These are phyloP conservation scores for Siniperca obscura DNA, from an alignment of 2,797 vertebrate genomes.

Conservation along the genomic window DNA sequence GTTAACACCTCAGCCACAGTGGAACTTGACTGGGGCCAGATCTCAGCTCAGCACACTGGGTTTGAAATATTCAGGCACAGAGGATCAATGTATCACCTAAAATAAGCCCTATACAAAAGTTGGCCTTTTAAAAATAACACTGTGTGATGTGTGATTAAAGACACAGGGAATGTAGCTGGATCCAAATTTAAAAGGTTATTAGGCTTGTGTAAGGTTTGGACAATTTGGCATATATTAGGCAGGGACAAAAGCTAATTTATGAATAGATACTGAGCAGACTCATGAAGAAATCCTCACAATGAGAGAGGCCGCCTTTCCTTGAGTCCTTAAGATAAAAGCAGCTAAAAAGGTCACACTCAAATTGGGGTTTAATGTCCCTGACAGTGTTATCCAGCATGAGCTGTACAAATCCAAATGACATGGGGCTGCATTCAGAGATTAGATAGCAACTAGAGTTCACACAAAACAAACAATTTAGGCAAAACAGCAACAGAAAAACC, in stretches of 20 bases:
- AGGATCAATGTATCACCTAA: slow-evolving; percentile 63
- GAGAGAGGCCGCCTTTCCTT: slow-evolving; percentile 31
- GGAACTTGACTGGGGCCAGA: slow-evolving; percentile 59
- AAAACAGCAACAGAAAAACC: slow-evolving; percentile 31
- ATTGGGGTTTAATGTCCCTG: slow-evolving; percentile 63
- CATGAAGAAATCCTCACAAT: slow-evolving; percentile 42
- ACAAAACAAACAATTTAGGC: slow-evolving; percentile 55
- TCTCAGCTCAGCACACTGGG: slow-evolving; percentile 52
- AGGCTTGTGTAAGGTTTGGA: slow-evolving; percentile 44
- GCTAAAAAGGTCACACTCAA: slow-evolving; percentile 73
- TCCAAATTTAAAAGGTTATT: slow-evolving; percentile 61
- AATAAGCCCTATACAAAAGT: slow-evolving; percentile 48
- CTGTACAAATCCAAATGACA: slow-evolving; percentile 60
- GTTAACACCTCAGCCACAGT: slow-evolving; percentile 58
- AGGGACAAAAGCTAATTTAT: slow-evolving; percentile 57
- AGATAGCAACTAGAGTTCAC: slow-evolving; percentile 50
- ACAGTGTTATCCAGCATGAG: slow-evolving; percentile 55
- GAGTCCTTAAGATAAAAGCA: slow-evolving; percentile 62
- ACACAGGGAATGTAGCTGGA: slow-evolving; percentile 13
- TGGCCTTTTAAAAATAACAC: slow-evolving; percentile 58
- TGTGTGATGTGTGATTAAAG: slow-evolving; percentile 60
- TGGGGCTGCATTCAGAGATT: slow-evolving; percentile 53
- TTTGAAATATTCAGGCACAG: slow-evolving; percentile 34
- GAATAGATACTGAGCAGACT: slow-evolving; percentile 46
- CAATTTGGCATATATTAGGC: slow-evolving; percentile 46